These are phyloP conservation scores for Sanderia malayensis DNA, from an alignment of 30 jellyfish, hydroid and myxozoan species.

Conservation along the genomic window DNA sequence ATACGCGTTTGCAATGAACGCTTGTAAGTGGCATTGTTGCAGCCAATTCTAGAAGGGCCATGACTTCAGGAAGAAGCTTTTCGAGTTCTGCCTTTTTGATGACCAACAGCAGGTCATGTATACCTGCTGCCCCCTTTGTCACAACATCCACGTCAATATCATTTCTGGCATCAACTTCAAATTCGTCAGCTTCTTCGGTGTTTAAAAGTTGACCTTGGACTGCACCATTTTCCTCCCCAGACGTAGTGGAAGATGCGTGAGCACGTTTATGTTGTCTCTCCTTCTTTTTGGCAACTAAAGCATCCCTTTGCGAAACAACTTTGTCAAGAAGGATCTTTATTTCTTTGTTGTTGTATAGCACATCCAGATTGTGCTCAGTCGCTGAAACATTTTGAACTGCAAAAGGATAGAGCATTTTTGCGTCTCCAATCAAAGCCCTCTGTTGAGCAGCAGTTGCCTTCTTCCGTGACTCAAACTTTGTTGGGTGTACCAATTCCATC, in stretches of 20 bases:
- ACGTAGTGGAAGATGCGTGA: constrained; percentile 1
- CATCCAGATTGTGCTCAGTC: constrained; percentile 33
- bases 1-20: constrained; percentile 22
- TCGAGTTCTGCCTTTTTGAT: constrained; percentile 16
- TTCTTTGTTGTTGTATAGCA: constrained; percentile 24
- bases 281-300: background rate
- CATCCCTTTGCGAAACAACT: constrained; percentile 17
- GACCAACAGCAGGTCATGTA: constrained; percentile 43
- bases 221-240: constrained; percentile 1
- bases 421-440: constrained; percentile 24
- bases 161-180: constrained; percentile 24
- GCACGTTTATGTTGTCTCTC: constrained; percentile 3
- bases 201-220: too few species aligned
- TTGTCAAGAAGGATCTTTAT: constrained; percentile 19
- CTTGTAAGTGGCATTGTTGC: constrained; percentile 25
- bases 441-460: constrained; percentile 20
- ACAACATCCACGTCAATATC: constrained; percentile 34
- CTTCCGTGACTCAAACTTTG: constrained; percentile 17
- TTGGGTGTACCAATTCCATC: constrained; percentile 46
- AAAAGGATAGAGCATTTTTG: constrained; percentile 36
- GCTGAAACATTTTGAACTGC: constrained; percentile 32
- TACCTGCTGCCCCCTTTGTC: constrained; percentile 31
- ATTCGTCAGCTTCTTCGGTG: constrained; percentile 21
- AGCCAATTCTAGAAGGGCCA: constrained; percentile 21
- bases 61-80: constrained; percentile 30